Percentiles rank a stretch among this genome's conserved stretches.
These are phyloP conservation scores for Zaprionus lachaisei DNA, from an alignment of 1,140 invertebrate species.

Conservation along the genomic window DNA sequence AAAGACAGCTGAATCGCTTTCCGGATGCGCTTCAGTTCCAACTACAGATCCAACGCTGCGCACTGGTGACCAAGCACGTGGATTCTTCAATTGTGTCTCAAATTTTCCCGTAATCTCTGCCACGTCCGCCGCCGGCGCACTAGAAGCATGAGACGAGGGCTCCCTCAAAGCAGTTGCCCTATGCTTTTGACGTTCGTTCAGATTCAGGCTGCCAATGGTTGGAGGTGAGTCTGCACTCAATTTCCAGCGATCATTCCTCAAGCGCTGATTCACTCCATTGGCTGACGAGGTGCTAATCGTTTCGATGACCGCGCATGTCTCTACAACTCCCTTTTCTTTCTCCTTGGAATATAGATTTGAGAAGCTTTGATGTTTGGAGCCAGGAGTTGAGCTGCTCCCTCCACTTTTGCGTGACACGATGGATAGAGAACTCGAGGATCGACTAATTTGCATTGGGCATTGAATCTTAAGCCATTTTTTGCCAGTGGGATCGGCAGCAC, in stretches of 20 bases:
- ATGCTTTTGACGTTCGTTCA: slow-evolving; percentile 77
- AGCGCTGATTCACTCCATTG: slow-evolving; percentile 65
- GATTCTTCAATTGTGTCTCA: slow-evolving; percentile 87
- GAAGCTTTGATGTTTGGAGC: slow-evolving; percentile 83
- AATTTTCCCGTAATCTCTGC: slow-evolving; percentile 84
- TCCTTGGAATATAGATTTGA: slow-evolving; percentile 80
- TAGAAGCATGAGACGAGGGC: slow-evolving; percentile 64
- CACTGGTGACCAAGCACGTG: slow-evolving; percentile 92
- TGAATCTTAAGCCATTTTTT: slow-evolving; percentile 93
- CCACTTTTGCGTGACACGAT: slow-evolving; percentile 84
- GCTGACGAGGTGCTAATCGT: slow-evolving; percentile 86
- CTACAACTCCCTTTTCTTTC: slow-evolving; percentile 81
- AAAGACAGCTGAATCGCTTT: slow-evolving; percentile 91
- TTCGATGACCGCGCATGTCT: slow-evolving; percentile 84
- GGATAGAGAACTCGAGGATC: slow-evolving; percentile 89
- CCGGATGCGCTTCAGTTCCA: slow-evolving; percentile 91
- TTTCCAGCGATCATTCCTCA: slow-evolving; percentile 77
- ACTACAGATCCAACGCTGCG: slow-evolving; percentile 92
- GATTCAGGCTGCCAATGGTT: slow-evolving; percentile 78
- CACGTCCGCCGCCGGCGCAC: slow-evolving; percentile 73
- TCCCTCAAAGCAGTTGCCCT: slow-evolving; percentile 62
- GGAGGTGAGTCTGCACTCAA: slow-evolving; percentile 73
- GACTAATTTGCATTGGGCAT: slow-evolving; percentile 91
- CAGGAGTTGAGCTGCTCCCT: slow-evolving; percentile 85
- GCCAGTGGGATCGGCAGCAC: slow-evolving; percentile 91